Conservation (phyloP, 2,113 vertebrate genomes). For the Cygnus atratus region DNA sequence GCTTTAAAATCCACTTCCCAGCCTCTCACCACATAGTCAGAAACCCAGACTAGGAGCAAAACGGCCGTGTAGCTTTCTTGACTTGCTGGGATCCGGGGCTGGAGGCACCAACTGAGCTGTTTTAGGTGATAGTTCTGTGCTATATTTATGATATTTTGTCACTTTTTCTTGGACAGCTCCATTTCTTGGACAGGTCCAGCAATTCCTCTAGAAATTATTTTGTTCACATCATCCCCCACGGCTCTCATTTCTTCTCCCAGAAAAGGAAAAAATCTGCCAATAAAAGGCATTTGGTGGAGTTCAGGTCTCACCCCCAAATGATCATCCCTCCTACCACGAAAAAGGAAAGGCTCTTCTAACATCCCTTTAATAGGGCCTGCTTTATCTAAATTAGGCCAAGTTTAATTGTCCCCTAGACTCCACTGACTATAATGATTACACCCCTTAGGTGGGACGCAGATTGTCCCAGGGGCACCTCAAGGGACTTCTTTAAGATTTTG, state of each 20-base stretch:
- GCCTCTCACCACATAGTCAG: neutral
- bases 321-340: too few relatives aligned
- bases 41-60: neutral
- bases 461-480: neutral
- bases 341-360: neutral
- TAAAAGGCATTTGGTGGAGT: neutral
- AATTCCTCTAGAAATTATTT: neutral
- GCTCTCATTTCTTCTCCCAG: neutral
- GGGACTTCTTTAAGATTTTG: neutral
- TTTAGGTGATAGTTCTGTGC: neutral
- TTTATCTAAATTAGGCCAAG: neutral
- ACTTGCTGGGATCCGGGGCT: neutral
- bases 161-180: neutral
- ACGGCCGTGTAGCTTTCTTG: neutral
- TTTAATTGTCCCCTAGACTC: neutral
- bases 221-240: fast-evolving
- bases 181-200: neutral
- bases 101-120: fast-evolving
- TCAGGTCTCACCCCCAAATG: neutral
- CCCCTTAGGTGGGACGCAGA: neutral
- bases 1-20: neutral
- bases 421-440: neutral
- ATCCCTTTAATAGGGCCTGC: fast-evolving
- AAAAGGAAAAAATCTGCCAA: neutral
- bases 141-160: neutral